These are phyloP conservation scores for Nesometra sesokonis DNA, from an alignment of 35 echinoderm and acorn worm genomes.

Conservation along the genomic window DNA sequence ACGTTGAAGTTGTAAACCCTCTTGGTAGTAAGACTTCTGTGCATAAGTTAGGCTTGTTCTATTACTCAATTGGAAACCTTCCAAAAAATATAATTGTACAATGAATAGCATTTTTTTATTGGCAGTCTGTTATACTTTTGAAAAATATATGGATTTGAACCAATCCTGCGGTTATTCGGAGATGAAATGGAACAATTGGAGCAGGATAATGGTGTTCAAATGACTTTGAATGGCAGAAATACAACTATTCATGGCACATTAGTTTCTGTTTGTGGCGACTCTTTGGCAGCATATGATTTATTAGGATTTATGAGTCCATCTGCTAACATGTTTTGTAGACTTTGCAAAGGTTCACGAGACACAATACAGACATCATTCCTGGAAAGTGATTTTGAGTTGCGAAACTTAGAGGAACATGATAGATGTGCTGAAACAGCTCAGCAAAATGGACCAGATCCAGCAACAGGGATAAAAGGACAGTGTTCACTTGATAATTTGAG, in stretches of 20 bases:
- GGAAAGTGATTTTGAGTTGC: conserved; percentile 28
- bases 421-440: background rate
- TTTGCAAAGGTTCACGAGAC: conserved; percentile 24
- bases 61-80: conserved; percentile 49
- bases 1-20: conserved; percentile 45
- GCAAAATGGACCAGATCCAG: conserved; percentile 7
- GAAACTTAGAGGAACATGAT: conserved; percentile 50
- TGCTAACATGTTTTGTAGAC: conserved; percentile 25
- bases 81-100: conserved; percentile 7
- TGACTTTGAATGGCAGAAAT: background rate
- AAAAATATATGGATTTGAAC: conserved; percentile 52
- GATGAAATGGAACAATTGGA: conserved; percentile 42
- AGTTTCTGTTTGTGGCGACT: conserved; percentile 23
- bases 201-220: conserved; percentile 4
- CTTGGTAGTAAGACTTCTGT: conserved; percentile 22
- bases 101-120: conserved; percentile 24
- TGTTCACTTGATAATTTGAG: conserved; percentile 30
- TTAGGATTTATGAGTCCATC: conserved; percentile 43
- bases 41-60: conserved; percentile 61
- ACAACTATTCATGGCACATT: conserved; percentile 20
- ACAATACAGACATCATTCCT: conserved; percentile 17
- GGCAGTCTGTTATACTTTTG: conserved; percentile 29
- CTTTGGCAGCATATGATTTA: conserved; percentile 46
- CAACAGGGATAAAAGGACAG: conserved; percentile 16
- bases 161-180: conserved; percentile 27